These are phyloP conservation scores for Congeria kusceri DNA, from an alignment of 2,888 invertebrate species.

Conservation along the genomic window DNA sequence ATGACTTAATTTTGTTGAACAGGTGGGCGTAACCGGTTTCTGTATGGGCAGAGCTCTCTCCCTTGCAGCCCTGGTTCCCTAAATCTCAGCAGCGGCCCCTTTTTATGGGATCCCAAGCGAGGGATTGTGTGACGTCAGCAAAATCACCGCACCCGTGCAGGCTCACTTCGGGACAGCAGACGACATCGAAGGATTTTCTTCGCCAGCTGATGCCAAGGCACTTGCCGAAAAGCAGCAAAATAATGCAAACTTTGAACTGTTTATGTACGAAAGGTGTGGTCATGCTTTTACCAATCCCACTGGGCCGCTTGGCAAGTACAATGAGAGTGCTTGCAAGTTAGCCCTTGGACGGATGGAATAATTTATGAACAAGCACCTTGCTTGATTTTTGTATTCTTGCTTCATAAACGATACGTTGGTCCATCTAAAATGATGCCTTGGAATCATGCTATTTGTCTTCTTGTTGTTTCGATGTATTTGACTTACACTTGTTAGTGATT, in stretches of 20 bases:
- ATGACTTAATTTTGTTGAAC: too few relatives aligned
- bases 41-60: conserved; percentile 83
- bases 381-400: conserved; percentile 13
- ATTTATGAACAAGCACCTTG: conserved; percentile 73
- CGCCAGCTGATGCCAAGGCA: conserved; percentile 70
- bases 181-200: conserved; percentile 75
- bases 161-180: conserved; percentile 81
- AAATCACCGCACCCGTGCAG: conserved; percentile 79
- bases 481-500: too few relatives aligned
- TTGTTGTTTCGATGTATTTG: too few relatives aligned
- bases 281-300: conserved; percentile 77
- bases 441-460: too few relatives aligned
- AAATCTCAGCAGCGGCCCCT: conserved; percentile 79
- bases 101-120: conserved; percentile 81
- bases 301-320: conserved; percentile 67
- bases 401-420: too few relatives aligned
- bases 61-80: conserved; percentile 70
- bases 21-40: conserved; percentile 83
- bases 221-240: conserved; percentile 73
- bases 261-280: conserved; percentile 72
- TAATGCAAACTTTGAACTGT: conserved; percentile 65
- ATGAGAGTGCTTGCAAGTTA: conserved; percentile 60
- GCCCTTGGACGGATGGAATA: conserved; percentile 68
- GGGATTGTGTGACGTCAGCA: conserved; percentile 73
- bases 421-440: too few relatives aligned